Evolutionary conservation across 2,888 invertebrate genomes (phyloP).

Genomic region (Stegophylla sp.): DNA sequence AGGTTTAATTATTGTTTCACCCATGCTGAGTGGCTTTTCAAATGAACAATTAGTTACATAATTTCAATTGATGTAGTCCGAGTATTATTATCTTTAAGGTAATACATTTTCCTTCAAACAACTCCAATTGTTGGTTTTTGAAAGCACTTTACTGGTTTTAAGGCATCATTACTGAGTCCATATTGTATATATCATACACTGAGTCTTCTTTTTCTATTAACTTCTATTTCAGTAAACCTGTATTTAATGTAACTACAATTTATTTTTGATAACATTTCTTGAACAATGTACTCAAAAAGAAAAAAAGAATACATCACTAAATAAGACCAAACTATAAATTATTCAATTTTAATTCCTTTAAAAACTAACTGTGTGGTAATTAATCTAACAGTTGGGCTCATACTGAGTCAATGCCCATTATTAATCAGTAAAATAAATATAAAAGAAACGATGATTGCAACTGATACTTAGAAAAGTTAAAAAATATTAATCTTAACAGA

Average conservation of each 20-base stretch:
- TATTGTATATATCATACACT: constrained; percentile 59
- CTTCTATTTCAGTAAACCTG: constrained; percentile 33
- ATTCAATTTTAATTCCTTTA: neutral
- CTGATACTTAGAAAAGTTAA: too few relatives aligned
- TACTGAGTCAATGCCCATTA: constrained; percentile 9
- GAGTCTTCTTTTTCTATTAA: constrained; percentile 34
- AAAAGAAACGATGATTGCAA: constrained; percentile 6
- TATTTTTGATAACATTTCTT: constrained; percentile 33
- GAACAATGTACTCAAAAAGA: neutral
- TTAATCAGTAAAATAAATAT: neutral
- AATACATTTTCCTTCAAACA: constrained; percentile 61
- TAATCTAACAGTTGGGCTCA: neutral
- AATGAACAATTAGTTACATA: neutral
- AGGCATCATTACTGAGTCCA: constrained; percentile 62
- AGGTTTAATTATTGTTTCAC: constrained; percentile 9
- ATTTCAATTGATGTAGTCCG: constrained; percentile 40
- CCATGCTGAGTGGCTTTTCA: constrained; percentile 27
- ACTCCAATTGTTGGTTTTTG: constrained; percentile 60
- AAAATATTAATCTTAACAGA: too few relatives aligned
- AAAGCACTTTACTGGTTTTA: constrained; percentile 61
- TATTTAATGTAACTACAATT: constrained; percentile 43
- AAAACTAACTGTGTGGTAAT: constrained; percentile 7
- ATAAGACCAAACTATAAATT: constrained; percentile 11
- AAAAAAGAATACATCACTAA: neutral
- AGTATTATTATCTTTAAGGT: constrained; percentile 60